These are phyloP conservation scores for Arrhamphus sclerolepis DNA, from an alignment of 2,797 vertebrate genomes.

Conservation along the genomic window DNA sequence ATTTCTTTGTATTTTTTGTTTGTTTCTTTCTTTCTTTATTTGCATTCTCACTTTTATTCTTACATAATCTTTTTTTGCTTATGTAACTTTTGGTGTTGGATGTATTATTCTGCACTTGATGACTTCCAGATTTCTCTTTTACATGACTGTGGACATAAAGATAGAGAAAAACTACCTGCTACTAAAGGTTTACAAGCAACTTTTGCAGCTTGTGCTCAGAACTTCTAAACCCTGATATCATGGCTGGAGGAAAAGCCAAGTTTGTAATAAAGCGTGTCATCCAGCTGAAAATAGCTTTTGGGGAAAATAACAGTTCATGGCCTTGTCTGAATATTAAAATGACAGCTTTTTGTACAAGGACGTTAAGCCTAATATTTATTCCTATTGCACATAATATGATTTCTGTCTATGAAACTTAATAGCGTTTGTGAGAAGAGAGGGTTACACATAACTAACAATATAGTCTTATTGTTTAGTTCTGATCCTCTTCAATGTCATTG, in stretches of 20 bases:
- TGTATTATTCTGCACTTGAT: conserved; percentile 1
- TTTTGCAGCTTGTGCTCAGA: conserved; percentile 15
- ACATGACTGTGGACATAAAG: conserved; percentile 3
- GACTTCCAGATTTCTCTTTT: neutral
- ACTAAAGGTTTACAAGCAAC: neutral
- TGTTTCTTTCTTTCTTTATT: conserved; percentile 8
- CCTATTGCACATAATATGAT: neutral
- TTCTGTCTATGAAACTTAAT: neutral
- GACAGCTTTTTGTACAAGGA: neutral
- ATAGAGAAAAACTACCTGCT: neutral
- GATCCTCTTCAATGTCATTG: neutral
- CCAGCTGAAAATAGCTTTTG: conserved; percentile 3
- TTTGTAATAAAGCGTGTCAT: conserved; percentile 20
- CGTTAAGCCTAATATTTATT: neutral
- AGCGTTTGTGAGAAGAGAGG: conserved; percentile 5
- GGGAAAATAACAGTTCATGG: conserved; percentile 10
- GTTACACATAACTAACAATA: neutral
- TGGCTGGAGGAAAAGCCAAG: neutral
- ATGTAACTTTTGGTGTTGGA: conserved; percentile 14
- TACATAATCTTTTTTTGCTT: conserved; percentile 33
- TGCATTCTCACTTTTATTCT: conserved; percentile 19
- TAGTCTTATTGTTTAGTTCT: neutral
- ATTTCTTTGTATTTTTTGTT: conserved; percentile 4
- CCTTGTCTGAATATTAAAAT: neutral
- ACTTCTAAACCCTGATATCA: conserved; percentile 8